Evolutionary conservation across 2,797 vertebrate species (phyloP).

Genomic region (Serranus cabrilla): DNA sequence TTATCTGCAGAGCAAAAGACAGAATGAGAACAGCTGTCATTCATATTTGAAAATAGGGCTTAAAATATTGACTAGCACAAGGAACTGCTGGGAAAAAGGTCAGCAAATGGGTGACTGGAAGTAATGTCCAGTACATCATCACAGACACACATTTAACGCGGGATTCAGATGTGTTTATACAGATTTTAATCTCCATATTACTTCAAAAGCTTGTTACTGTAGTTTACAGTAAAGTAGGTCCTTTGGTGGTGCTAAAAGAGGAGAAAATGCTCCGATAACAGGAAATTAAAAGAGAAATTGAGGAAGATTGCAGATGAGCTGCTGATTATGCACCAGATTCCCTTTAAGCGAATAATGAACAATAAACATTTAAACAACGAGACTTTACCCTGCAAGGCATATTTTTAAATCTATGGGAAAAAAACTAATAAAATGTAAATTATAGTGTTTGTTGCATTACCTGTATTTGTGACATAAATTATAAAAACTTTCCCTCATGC

Average conservation of each 20-base stretch:
- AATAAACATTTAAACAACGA: neutral
- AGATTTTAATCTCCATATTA: neutral
- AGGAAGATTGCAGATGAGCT: slow-evolving; percentile 11
- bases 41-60: slow-evolving; percentile 27
- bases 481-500: neutral
- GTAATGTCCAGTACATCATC: neutral
- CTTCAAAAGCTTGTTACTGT: neutral
- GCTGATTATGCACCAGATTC: slow-evolving; percentile 17
- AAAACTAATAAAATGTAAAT: too few relatives aligned
- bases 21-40: slow-evolving; percentile 66
- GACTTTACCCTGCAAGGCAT: neutral
- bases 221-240: slow-evolving; percentile 17
- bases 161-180: neutral
- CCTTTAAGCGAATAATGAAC: slow-evolving; percentile 5
- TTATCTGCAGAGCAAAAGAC: slow-evolving; percentile 73
- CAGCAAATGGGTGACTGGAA: slow-evolving; percentile 34
- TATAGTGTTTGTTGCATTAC: neutral
- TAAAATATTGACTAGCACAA: slow-evolving; percentile 30
- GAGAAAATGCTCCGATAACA: slow-evolving; percentile 1
- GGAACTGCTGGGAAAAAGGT: slow-evolving; percentile 35
- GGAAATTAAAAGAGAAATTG: neutral
- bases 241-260: neutral
- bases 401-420: slow-evolving; percentile 5
- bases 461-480: neutral
- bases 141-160: neutral